Evolutionary conservation across 1,140 invertebrate genomes (phyloP), one percentile per base, ranked within the genome.

Genomic region (Aphelinus certus): DNA sequence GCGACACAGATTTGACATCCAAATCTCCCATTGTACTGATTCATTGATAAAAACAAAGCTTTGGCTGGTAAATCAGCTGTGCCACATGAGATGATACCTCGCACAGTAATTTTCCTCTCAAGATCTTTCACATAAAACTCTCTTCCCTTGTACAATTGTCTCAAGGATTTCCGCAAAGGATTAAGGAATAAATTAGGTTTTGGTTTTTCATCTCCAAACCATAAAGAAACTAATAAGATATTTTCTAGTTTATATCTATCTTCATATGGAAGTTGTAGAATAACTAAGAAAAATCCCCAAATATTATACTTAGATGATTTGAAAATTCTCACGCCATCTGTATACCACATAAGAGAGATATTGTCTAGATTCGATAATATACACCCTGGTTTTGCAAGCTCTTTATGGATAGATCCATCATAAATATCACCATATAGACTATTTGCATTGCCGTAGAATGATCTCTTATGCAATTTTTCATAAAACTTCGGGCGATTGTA

Each of bases 341-440:
- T 68, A n/a, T 62, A 72, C 70, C 70, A 64, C 51, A 53, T 51
- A 6, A 64, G 63, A 10, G 70, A 63, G 42, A 72, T 45, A 53
- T 58, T 49, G 4, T 10, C 45, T 45, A 7, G 1, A n/a, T 55
- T 46, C 42, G 47, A 10, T 3, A 63, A 56, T 10, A 43, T 71
- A 49, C 61, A 48, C 1, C 45, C 45, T 46, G 10, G 0, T 7
- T 26, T 46, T 42, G 7, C 2, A 1, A 60, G 10, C 47, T 72
- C 43, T 45, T 56, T 61, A n/a, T 64, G 64, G 45, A 72, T 10
- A 1, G 7, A 10, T 10, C 61, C 51, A 26, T 64, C 70, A 56
- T 72, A 26, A 26, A 26, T 26, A 26, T 26, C 26, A 26, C 26
- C 26, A 26, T 26, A 26, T 26, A 26, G 26, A 26, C 26, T 26